Conservation (phyloP, 2,113 vertebrate genomes). For the Merops nubicus region DNA sequence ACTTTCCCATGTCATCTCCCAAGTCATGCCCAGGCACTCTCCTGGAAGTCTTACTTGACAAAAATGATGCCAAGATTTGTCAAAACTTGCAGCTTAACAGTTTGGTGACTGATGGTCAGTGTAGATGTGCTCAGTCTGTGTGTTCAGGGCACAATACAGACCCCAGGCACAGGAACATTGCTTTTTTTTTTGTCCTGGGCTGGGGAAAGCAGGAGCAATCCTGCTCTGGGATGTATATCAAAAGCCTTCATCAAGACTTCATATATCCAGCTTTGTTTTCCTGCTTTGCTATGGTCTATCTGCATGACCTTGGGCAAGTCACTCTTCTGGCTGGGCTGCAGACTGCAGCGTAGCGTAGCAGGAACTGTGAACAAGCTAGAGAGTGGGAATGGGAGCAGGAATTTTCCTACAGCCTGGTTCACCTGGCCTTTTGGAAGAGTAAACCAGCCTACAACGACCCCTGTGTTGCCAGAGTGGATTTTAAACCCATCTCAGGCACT, state of each 20-base stretch:
- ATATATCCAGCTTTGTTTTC: background rate
- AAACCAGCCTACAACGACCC: background rate
- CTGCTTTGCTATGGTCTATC: background rate
- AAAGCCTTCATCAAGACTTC: background rate
- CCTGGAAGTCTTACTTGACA: background rate
- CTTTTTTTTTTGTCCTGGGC: background rate
- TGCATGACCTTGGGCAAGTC: slow-evolving; percentile 55
- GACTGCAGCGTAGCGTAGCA: background rate
- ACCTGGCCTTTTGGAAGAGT: background rate
- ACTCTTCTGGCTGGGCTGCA: slow-evolving; percentile 37
- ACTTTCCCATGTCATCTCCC: background rate
- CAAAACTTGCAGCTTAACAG: background rate
- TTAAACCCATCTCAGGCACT: background rate
- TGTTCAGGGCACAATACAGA: background rate
- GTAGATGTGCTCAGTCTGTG: background rate
- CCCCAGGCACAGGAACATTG: background rate
- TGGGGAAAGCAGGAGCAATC: background rate
- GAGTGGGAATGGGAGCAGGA: background rate
- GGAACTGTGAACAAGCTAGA: background rate
- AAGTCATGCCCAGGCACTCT: background rate
- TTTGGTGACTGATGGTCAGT: background rate
- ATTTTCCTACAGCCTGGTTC: background rate
- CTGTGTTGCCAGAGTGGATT: background rate
- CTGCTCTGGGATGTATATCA: background rate
- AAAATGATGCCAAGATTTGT: background rate